Evolutionary conservation across 2,113 vertebrate species (phyloP), one percentile per base, ranked within the genome.

Genomic region (Donacobius atricapilla): DNA sequence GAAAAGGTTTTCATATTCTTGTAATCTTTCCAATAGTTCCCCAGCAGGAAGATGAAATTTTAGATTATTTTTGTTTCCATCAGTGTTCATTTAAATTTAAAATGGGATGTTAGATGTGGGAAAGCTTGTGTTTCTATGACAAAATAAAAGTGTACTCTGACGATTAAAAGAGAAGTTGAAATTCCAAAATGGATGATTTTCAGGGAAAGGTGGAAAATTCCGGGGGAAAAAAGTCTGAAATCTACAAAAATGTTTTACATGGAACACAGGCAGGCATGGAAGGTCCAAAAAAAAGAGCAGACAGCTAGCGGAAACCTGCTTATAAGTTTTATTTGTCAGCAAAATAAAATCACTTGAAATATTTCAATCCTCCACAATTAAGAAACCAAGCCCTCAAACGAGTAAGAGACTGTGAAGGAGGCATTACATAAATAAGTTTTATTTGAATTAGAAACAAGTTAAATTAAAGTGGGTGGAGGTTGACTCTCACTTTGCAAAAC

Each of bases 381-480:
- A 80, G 40, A 91, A 89, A 89, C 21, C 33, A 85, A 88, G 60
- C 15, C 50, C 50, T 61, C 47, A 65, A 64, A 65, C 1, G 22
- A 61, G 15, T 69, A 89, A 83, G 56, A 82, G 83, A 57, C 15
- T 53, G 30, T 31, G 64, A 92, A 93, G 48, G 40, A 70, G 30
- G 25, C n/a, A 68, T 92, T 70, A 48, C 12, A 78, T n/a, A 87
- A 86, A 63, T 61, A 79, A 92, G 22, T 89, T 94, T 94, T 83
- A 87, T 64, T 80, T 84, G 63, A 92, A 70, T 87, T 89, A 90
- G 61, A 92, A 94, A 92, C 56, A 81, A 91, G 85, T 88, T 45
- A 90, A 90, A 78, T 96, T 88, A 73, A 81, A 94, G 76, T 73
- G 53, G 77, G 65, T 83, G 57, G 87, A 94, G 47, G 60, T 76